phyloP scores from a whole-genome alignment of 2,797 vertebrate genomes.

The Spea hammondii region DNA sequence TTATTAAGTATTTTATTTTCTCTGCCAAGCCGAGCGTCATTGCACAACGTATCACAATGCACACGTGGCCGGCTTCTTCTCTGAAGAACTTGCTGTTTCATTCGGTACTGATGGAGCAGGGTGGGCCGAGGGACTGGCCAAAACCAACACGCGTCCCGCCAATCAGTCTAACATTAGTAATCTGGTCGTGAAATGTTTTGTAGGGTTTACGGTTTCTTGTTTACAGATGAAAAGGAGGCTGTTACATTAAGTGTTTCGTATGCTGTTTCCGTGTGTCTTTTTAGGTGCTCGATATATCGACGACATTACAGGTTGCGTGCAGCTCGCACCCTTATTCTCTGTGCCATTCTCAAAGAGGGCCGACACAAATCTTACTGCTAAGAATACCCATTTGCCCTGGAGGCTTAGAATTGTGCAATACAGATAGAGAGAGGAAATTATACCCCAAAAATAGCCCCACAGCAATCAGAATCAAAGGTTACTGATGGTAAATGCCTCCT shows the following conservation, averaged over 20 bases:
- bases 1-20: constrained; percentile 36
- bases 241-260: constrained; percentile 39
- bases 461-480: background rate
- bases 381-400: background rate
- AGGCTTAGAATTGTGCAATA: background rate
- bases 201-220: constrained; percentile 36
- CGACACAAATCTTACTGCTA: background rate
- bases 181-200: constrained; percentile 9
- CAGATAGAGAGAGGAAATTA: constrained; percentile 1
- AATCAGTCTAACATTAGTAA: constrained; percentile 15
- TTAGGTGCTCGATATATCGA: constrained; percentile 37
- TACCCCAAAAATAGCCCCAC: background rate
- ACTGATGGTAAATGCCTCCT: constrained; percentile 27
- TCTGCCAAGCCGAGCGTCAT: constrained; percentile 16
- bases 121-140: background rate
- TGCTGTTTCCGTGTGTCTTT: constrained; percentile 33
- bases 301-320: constrained; percentile 11
- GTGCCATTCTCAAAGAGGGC: constrained; percentile 38
- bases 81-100: constrained; percentile 15
- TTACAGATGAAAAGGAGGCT: constrained; percentile 42
- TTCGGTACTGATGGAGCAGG: constrained; percentile 8
- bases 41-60: constrained; percentile 36
- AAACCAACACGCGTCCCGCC: background rate
- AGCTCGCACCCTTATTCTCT: constrained; percentile 11
- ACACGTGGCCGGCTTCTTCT: constrained; percentile 6